phyloP scores from a whole-genome alignment of 2,797 vertebrate species.

The Pseudomugil gertrudae region DNA sequence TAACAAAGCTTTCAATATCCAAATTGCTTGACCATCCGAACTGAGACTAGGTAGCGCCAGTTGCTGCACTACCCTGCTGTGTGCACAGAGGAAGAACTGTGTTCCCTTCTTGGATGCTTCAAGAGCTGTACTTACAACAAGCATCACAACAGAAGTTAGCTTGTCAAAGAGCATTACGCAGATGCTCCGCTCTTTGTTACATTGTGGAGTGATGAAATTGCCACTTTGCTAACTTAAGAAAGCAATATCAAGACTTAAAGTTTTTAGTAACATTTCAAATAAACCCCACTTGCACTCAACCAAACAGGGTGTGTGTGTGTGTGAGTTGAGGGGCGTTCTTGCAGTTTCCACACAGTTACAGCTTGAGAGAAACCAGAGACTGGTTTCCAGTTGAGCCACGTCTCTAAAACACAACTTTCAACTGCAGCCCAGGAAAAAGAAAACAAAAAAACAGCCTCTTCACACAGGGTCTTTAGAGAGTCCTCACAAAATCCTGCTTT shows the following conservation, averaged over 20 bases:
- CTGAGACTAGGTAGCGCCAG: slow-evolving; percentile 38
- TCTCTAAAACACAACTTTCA: slow-evolving; percentile 40
- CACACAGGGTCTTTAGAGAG: slow-evolving; percentile 42
- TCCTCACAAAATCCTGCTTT: slow-evolving; percentile 50
- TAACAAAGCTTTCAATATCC: slow-evolving; percentile 44
- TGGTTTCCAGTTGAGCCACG: slow-evolving; percentile 56
- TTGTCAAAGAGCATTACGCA: slow-evolving; percentile 42
- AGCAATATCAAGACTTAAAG: slow-evolving; percentile 56
- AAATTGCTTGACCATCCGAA: slow-evolving; percentile 38
- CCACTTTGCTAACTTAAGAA: slow-evolving; percentile 54
- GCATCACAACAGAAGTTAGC: slow-evolving; percentile 56
- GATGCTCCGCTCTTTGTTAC: slow-evolving; percentile 45
- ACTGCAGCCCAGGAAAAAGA: slow-evolving; percentile 46
- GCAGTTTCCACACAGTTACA: slow-evolving; percentile 43
- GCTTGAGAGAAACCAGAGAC: slow-evolving; percentile 54
- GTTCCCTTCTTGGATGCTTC: slow-evolving; percentile 45
- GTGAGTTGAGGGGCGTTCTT: slow-evolving; percentile 26
- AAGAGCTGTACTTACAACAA: slow-evolving; percentile 30
- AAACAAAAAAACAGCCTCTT: slow-evolving; percentile 42
- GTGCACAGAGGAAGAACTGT: slow-evolving; percentile 34
- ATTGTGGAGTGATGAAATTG: slow-evolving; percentile 43
- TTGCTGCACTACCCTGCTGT: slow-evolving; percentile 22
- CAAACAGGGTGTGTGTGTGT: slow-evolving; percentile 36
- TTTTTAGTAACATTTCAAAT: slow-evolving; percentile 66
- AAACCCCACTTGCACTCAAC: slow-evolving; percentile 40